A percentile compares a stretch with the other conserved stretches of the same genome.
phyloP scores from a whole-genome alignment of 1,140 invertebrate species.

The Dermatophagoides farinae region DNA sequence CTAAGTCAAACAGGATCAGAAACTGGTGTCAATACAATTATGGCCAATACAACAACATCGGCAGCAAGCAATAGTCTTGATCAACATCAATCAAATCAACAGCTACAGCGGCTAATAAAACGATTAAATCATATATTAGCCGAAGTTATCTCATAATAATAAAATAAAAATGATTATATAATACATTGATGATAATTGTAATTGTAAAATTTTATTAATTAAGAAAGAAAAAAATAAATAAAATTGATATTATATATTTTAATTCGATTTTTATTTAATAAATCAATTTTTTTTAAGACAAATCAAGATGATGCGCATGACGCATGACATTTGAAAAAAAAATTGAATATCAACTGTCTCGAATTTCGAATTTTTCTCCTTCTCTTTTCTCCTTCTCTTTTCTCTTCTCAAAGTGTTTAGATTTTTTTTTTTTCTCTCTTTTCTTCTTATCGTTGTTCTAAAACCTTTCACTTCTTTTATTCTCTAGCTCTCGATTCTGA shows the following conservation, averaged over 20 bases:
- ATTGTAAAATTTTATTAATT: not conserved
- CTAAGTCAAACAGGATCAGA: not conserved
- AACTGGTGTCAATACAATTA: not conserved
- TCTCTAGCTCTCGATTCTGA: not conserved
- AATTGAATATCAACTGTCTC: not conserved
- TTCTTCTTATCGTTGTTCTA: not conserved
- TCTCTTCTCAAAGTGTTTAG: too few relatives aligned
- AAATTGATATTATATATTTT: not conserved
- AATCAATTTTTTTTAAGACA: not conserved
- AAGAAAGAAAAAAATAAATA: not conserved
- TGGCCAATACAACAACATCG: constrained; percentile 15
- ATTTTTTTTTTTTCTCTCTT: too few relatives aligned
- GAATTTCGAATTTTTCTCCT: not conserved
- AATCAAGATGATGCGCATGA: not conserved
- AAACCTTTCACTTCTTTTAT: not conserved
- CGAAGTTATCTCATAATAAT: constrained; percentile 40
- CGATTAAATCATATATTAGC: constrained; percentile 42
- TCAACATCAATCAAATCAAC: constrained; percentile 8
- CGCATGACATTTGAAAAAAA: not conserved
- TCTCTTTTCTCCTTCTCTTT: not conserved
- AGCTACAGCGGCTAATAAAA: constrained; percentile 33
- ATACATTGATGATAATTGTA: not conserved
- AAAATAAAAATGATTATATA: constrained; percentile 14
- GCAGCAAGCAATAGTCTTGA: constrained; percentile 26
- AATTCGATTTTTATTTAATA: not conserved